Percentiles rank a stretch among this genome's conserved stretches.
Evolutionary conservation across 2,113 vertebrate genomes (phyloP).

Genomic region (Zosterops pallidus): DNA sequence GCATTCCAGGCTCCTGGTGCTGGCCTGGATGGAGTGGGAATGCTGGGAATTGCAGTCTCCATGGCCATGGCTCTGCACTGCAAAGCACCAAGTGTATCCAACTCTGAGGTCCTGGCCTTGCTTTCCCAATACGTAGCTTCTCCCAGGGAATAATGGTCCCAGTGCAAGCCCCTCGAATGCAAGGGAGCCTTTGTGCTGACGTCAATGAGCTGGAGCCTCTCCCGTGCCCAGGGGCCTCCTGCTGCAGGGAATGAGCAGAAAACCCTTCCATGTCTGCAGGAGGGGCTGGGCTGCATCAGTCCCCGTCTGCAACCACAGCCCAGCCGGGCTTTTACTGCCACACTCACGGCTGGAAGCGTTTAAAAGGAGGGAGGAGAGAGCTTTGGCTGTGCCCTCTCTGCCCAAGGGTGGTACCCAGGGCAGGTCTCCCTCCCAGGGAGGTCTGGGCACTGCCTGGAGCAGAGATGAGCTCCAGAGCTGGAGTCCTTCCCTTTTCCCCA

Average conservation of each 20-base stretch:
- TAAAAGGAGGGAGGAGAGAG: neutral
- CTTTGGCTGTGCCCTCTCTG: neutral
- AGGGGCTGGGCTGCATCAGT: slow-evolving; percentile 12
- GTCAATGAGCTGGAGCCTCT: neutral
- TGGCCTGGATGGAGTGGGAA: neutral
- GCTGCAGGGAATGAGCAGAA: slow-evolving; percentile 46
- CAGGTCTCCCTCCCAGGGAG: neutral
- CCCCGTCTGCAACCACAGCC: neutral
- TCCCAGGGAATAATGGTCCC: neutral
- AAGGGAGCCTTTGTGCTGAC: neutral
- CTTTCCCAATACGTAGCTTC: neutral
- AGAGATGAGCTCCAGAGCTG: neutral
- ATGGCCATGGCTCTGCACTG: neutral
- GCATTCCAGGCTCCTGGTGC: neutral
- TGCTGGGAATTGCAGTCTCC: neutral
- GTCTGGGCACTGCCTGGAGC: neutral
- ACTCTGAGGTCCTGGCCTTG: neutral
- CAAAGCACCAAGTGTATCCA: neutral
- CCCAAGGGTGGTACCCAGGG: neutral
- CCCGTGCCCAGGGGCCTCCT: slow-evolving; percentile 21
- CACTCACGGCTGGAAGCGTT: neutral
- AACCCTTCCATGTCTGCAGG: neutral
- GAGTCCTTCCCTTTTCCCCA: neutral
- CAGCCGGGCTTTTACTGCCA: neutral
- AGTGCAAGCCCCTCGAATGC: neutral